Percentiles rank a stretch among this genome's conserved stretches.
phyloP scores from a whole-genome alignment of 1,140 invertebrate species.

The Sminthurides bifidus region DNA sequence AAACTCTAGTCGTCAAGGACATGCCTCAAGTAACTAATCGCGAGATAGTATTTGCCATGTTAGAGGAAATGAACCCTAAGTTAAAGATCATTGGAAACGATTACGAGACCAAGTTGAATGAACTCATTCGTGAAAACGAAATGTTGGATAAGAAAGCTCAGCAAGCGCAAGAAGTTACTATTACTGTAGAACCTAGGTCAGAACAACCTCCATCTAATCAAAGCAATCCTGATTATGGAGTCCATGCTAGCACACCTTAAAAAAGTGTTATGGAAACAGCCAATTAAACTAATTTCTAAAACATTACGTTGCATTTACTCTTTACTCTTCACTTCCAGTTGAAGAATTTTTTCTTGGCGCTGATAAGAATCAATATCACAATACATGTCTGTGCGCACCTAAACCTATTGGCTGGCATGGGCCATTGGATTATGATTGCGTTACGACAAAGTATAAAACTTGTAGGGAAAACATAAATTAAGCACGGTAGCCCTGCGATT shows the following conservation, averaged over 20 bases:
- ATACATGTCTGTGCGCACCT: too few relatives aligned
- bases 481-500: neutral
- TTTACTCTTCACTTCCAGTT: neutral
- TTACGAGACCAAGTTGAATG: constrained; percentile 22
- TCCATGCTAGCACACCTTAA: too few relatives aligned
- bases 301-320: neutral
- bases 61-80: constrained; percentile 32
- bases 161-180: constrained; percentile 8
- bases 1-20: constrained; percentile 26
- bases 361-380: too few relatives aligned
- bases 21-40: constrained; percentile 26
- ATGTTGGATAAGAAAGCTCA: constrained; percentile 8
- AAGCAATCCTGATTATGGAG: neutral
- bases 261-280: too few relatives aligned
- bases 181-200: constrained; percentile 4
- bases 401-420: neutral
- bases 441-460: neutral
- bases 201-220: neutral
- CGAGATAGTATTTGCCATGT: constrained; percentile 29
- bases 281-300: neutral
- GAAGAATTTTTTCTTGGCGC: neutral
- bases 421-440: neutral
- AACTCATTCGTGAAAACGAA: constrained; percentile 16
- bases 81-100: constrained; percentile 27
- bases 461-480: neutral